These are phyloP conservation scores for Scyliorhinus canicula DNA, from an alignment of 2,797 vertebrate genomes.

Conservation along the genomic window DNA sequence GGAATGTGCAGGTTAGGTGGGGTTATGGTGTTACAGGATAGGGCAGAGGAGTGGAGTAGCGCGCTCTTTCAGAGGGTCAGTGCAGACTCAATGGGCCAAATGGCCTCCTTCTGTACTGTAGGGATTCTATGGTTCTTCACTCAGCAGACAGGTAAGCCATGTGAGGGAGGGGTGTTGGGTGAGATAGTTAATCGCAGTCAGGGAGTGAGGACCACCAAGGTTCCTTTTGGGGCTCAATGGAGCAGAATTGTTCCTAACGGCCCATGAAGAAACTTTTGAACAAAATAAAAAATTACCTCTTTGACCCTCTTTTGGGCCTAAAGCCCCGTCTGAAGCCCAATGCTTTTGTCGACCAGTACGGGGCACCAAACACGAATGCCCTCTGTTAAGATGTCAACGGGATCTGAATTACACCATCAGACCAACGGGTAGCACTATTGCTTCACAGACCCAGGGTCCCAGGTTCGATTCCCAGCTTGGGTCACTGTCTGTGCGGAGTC, in stretches of 20 bases:
- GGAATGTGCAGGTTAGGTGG: too few relatives aligned
- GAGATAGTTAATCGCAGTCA: not conserved
- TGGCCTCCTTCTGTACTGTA: too few relatives aligned
- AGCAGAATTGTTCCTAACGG: not conserved
- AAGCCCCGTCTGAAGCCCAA: not conserved
- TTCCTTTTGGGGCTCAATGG: not conserved
- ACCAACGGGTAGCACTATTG: too few relatives aligned
- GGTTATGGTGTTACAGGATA: too few relatives aligned
- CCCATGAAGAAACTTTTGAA: not conserved
- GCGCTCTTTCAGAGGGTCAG: too few relatives aligned
- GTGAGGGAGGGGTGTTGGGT: not conserved
- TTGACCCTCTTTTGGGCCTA: not conserved
- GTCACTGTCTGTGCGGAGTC: too few relatives aligned
- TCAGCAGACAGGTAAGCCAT: not conserved
- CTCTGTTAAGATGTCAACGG: not conserved
- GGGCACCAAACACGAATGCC: too few relatives aligned
- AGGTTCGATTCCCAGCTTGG: too few relatives aligned
- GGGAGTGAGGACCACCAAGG: not conserved
- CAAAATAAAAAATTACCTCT: not conserved
- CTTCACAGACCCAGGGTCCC: too few relatives aligned
- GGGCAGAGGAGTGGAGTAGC: too few relatives aligned
- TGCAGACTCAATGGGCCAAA: too few relatives aligned
- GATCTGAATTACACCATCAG: not conserved
- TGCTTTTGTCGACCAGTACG: not conserved
- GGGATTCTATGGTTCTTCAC: too few relatives aligned